These are phyloP conservation scores for Saguinus midas DNA, from an alignment of 2,113 vertebrate species.

Conservation along the genomic window DNA sequence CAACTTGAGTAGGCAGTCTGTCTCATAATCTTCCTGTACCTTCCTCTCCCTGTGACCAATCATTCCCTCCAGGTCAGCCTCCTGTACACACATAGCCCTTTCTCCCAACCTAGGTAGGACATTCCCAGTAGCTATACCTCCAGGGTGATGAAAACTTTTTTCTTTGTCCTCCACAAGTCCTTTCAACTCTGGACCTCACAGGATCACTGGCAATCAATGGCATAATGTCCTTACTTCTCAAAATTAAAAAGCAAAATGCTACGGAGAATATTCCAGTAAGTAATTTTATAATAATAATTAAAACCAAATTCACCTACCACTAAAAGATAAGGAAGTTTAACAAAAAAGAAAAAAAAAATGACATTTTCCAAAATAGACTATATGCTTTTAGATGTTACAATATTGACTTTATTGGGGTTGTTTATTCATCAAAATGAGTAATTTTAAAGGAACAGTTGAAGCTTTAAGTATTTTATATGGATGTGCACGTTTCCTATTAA, in stretches of 20 bases:
- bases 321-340: no score
- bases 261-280: slow-evolving; percentile 1
- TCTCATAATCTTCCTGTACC: background rate
- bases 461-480: slow-evolving; percentile 43
- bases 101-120: background rate
- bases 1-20: background rate
- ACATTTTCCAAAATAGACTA: background rate
- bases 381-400: slow-evolving; percentile 24
- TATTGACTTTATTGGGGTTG: slow-evolving; percentile 14
- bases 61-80: background rate
- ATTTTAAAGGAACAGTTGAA: slow-evolving; percentile 45
- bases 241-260: slow-evolving; percentile 44
- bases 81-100: background rate
- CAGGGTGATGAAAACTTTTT: background rate
- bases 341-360: background rate
- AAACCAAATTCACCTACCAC: background rate
- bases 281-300: slow-evolving; percentile 55
- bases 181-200: slow-evolving; percentile 22
- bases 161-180: background rate
- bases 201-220: background rate
- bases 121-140: background rate
- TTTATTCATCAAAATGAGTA: slow-evolving; percentile 36
- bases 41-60: background rate
- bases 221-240: background rate
- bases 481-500: background rate